phyloP scores from a whole-genome alignment of 1,140 invertebrate genomes.

The Helicoverpa zea region DNA sequence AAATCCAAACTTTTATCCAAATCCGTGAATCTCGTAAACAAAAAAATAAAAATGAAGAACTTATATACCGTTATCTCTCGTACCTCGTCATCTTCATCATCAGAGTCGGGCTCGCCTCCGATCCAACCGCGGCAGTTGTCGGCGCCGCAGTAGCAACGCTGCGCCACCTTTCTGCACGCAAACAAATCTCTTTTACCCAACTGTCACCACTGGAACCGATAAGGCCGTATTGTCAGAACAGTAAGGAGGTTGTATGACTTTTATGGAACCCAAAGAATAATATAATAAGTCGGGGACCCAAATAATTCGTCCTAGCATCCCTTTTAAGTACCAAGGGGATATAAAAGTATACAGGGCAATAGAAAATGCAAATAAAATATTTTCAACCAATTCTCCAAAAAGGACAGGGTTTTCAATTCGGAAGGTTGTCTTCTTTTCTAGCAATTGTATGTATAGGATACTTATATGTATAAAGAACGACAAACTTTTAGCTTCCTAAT shows the following conservation, averaged over 20 bases:
- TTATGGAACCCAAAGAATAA: not conserved
- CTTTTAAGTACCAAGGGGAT: too few relatives aligned
- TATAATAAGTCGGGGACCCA: too few relatives aligned
- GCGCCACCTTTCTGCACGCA: slow-evolving; percentile 93
- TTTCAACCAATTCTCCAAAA: too few relatives aligned
- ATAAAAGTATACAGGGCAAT: too few relatives aligned
- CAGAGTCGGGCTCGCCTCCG: slow-evolving; percentile 93
- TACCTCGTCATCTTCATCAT: slow-evolving; percentile 88
- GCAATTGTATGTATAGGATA: too few relatives aligned
- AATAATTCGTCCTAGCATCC: too few relatives aligned
- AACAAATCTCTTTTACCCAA: slow-evolving; percentile 55
- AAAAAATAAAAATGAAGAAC: slow-evolving; percentile 10
- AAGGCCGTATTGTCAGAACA: slow-evolving; percentile 25
- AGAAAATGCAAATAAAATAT: too few relatives aligned
- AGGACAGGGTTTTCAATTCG: too few relatives aligned
- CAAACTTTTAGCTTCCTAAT: too few relatives aligned
- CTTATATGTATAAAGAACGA: too few relatives aligned
- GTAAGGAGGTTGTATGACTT: not conserved
- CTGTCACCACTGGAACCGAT: slow-evolving; percentile 30
- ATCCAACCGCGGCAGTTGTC: slow-evolving; percentile 97
- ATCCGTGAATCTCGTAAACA: not conserved
- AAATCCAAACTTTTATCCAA: too few relatives aligned
- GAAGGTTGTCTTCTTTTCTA: too few relatives aligned
- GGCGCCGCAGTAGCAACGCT: slow-evolving; percentile 97
- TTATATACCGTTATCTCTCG: slow-evolving; percentile 4